These are phyloP conservation scores for Macropis europaea DNA, from an alignment of 2,888 invertebrate genomes.

Conservation along the genomic window DNA sequence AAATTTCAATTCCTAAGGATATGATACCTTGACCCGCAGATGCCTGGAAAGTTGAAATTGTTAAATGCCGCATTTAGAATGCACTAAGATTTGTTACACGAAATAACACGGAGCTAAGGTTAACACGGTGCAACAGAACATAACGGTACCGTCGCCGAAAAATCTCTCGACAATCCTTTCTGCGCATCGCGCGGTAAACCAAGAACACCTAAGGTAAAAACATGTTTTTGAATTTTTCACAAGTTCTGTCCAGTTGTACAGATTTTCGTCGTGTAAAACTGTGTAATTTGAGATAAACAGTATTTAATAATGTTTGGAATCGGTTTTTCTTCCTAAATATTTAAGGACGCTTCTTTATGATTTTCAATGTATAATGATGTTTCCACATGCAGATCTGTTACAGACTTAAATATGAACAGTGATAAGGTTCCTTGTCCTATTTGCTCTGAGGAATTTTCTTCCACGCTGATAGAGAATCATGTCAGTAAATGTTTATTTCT, in stretches of 20 bases:
- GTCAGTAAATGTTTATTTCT: conserved; percentile 87
- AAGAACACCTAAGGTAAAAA: background rate
- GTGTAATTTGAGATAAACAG: background rate
- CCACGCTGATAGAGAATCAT: conserved; percentile 83
- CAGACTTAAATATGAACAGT: conserved; percentile 49
- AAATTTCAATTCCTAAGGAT: conserved; percentile 7
- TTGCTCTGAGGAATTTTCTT: conserved; percentile 82
- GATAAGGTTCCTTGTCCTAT: conserved; percentile 83
- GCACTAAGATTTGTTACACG: background rate
- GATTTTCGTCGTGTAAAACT: background rate
- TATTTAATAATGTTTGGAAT: background rate
- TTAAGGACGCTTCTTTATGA: background rate
- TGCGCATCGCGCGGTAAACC: conserved; percentile 38
- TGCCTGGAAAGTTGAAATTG: background rate
- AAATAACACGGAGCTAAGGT: conserved; percentile 28
- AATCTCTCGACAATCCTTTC: conserved; percentile 3
- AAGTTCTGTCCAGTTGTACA: background rate
- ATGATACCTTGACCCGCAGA: background rate
- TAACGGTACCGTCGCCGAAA: conserved; percentile 57
- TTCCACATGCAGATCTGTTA: background rate
- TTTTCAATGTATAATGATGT: background rate
- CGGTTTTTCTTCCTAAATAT: background rate
- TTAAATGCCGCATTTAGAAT: background rate
- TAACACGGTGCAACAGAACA: conserved; percentile 31
- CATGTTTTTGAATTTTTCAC: background rate